Evolutionary conservation across 2,113 vertebrate genomes (phyloP).

Genomic region (Thomomys bottae): DNA sequence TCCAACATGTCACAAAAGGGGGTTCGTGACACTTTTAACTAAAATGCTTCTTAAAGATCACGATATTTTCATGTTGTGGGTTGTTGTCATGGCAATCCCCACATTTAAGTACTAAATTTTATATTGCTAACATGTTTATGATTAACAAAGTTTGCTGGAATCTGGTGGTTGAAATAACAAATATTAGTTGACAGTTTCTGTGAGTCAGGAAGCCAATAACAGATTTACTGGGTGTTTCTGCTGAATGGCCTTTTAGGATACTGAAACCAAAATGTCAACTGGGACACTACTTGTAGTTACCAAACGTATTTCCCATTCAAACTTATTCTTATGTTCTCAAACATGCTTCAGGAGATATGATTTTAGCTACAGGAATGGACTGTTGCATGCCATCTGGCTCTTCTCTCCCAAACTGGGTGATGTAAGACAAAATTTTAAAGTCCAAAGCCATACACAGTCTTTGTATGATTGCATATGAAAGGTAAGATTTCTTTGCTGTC

Average conservation of each 20-base stretch:
- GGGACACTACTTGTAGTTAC: neutral
- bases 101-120: neutral
- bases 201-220: neutral
- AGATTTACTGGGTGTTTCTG: neutral
- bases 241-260: neutral
- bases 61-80: neutral
- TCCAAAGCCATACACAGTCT: neutral
- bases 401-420: neutral
- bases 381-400: neutral
- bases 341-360: neutral
- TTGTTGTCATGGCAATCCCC: neutral
- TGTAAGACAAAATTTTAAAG: neutral
- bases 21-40: neutral
- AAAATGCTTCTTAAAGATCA: neutral
- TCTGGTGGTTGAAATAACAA: neutral
- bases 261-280: neutral
- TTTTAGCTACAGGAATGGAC: neutral
- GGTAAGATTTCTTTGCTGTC: neutral
- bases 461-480: neutral
- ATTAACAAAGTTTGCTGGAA: neutral
- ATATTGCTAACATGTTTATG: neutral
- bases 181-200: neutral
- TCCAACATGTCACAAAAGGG: neutral
- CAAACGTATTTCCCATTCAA: neutral
- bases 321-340: neutral